phyloP scores from a whole-genome alignment of 2,888 invertebrate genomes.

The Lasioglossum oenotherae region DNA sequence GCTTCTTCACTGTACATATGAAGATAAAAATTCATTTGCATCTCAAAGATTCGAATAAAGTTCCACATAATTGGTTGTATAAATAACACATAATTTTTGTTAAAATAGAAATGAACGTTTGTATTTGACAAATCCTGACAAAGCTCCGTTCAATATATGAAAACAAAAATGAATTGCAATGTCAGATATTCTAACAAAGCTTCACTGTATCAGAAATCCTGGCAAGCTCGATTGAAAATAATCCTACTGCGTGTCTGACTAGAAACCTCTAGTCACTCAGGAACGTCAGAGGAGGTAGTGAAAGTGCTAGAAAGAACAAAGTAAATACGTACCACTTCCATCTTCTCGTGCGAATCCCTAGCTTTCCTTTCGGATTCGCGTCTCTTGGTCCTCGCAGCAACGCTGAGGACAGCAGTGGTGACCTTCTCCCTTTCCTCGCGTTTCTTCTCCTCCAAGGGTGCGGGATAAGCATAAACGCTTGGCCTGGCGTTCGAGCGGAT shows the following conservation, averaged over 20 bases:
- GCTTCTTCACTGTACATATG: too few relatives aligned
- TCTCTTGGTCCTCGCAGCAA: conserved; percentile 96
- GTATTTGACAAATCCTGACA: background rate
- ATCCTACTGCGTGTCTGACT: too few relatives aligned
- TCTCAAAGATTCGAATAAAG: too few relatives aligned
- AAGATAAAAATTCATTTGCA: too few relatives aligned
- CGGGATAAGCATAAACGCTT: conserved; percentile 98
- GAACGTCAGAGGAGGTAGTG: too few relatives aligned
- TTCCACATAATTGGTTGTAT: too few relatives aligned
- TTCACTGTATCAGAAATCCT: background rate
- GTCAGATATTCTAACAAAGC: background rate
- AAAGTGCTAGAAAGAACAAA: background rate
- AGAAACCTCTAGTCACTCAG: background rate
- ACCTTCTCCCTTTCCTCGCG: conserved; percentile 99
- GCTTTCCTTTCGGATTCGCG: conserved; percentile 90
- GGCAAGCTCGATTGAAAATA: background rate
- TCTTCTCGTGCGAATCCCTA: conserved; percentile 89
- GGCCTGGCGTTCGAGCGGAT: conserved; percentile 97
- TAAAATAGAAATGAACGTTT: background rate
- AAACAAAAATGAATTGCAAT: background rate
- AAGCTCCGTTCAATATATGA: background rate
- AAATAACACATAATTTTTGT: too few relatives aligned
- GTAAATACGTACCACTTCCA: conserved; percentile 90
- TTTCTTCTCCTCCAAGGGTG: conserved; percentile 98
- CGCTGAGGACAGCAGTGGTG: conserved; percentile 98